Evolutionary conservation across 2,888 invertebrate species (phyloP), one percentile per base, ranked within the genome.

Genomic region (Tetragonisca angustula): DNA sequence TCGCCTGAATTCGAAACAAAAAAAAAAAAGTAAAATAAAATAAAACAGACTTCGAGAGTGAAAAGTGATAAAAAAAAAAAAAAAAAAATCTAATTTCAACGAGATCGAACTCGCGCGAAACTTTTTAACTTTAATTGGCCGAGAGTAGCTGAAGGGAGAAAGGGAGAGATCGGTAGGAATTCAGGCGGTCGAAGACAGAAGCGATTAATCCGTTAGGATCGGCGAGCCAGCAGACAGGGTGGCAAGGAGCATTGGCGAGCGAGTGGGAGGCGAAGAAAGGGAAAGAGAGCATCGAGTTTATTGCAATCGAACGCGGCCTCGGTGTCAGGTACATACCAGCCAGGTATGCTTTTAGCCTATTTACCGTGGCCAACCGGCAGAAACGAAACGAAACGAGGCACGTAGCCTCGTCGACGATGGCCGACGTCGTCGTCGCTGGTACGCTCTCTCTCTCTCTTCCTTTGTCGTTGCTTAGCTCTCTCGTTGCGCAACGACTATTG

Each of bases 261-360:
- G 86, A 81, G 81, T 76, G 73, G 76, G 61, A 43, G 59, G 9
- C 43, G 61, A 62, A 70, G 75, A 84, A 73, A 74, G 78, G 74
- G 79, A 84, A 84, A 76, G 79, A 86, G 84, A 77, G 84, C 72
- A 81, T 81, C 84, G 77, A 80, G 69, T 78, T 76, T 80, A 80
- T 83, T 64, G 76, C 82, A 62, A 79, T 43, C 17, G 74, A 77
- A 69, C 72, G 76, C 72, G 81, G 81, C 76, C 85, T 83, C 79
- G 72, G 85, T 89, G 88, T 90, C 89, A 90, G 90, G 88, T 91
- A 88, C 85, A 84, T 82, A 82, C 72, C 86, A 79, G 76, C 49
- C 80, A 70, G 81, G 62, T 88, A 91, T 87, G 89, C 87, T 87
- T 89, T 87, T 88, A 91, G 90, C 89, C 89, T 87, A 90, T 91